Percentiles rank a stretch among this genome's conserved stretches.
Conservation (phyloP, 2,888 invertebrate genomes). For the Theristus sp. region DNA sequence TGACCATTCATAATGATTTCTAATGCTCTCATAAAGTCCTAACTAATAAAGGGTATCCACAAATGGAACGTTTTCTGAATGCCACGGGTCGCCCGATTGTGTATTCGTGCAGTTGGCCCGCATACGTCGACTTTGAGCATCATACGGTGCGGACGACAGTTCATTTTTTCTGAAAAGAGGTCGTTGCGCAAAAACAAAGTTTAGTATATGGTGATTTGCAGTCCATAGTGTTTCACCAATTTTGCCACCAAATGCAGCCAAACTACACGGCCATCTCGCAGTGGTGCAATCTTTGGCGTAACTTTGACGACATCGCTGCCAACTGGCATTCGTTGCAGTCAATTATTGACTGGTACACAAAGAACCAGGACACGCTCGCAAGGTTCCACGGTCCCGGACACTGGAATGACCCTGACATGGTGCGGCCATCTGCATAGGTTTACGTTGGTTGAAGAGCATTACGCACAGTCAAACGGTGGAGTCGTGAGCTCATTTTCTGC, state of each 20-base stretch:
- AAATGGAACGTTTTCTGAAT: slow-evolving; percentile 72
- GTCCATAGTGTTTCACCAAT: too few relatives aligned
- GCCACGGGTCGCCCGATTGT: slow-evolving; percentile 78
- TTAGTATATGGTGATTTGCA: too few relatives aligned
- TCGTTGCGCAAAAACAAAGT: too few relatives aligned
- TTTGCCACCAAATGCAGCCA: slow-evolving; percentile 10
- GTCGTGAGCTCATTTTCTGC: too few relatives aligned
- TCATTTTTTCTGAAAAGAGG: too few relatives aligned
- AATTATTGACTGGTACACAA: slow-evolving; percentile 34
- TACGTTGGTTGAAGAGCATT: not conserved
- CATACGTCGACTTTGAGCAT: slow-evolving; percentile 41
- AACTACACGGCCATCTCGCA: slow-evolving; percentile 30
- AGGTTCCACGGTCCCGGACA: slow-evolving; percentile 34
- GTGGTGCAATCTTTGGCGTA: slow-evolving; percentile 36
- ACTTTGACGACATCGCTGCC: slow-evolving; percentile 34
- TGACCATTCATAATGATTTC: too few relatives aligned
- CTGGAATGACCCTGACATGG: slow-evolving; percentile 39
- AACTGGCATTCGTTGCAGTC: slow-evolving; percentile 30
- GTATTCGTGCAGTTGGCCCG: slow-evolving; percentile 96
- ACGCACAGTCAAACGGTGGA: not conserved
- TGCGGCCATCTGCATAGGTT: not conserved
- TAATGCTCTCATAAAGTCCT: too few relatives aligned
- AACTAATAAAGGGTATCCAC: slow-evolving; percentile 71
- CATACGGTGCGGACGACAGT: not conserved
- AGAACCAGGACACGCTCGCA: slow-evolving; percentile 31